Percentiles rank a stretch among this genome's conserved stretches.
These are phyloP conservation scores for Nomada goodeniana DNA, from an alignment of 2,888 invertebrate genomes.

Conservation along the genomic window DNA sequence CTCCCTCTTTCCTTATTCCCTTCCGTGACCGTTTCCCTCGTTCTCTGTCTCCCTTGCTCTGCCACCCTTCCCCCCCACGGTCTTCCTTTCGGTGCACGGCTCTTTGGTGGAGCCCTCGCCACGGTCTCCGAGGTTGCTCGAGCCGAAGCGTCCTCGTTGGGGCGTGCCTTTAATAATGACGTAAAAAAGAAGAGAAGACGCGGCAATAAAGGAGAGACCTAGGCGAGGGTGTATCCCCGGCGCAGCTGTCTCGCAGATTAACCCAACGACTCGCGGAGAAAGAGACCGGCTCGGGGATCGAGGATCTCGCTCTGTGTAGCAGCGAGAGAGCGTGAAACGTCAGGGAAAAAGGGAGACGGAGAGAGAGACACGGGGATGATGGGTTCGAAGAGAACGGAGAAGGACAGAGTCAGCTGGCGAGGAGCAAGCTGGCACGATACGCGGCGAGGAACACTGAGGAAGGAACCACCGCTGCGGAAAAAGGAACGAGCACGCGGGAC, in stretches of 20 bases:
- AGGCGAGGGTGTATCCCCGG: constrained; percentile 69
- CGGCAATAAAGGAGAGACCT: constrained; percentile 71
- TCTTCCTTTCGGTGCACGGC: constrained; percentile 1
- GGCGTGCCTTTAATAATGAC: constrained; percentile 71
- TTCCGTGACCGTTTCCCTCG: background rate
- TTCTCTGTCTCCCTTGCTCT: background rate
- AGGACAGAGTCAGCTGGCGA: background rate
- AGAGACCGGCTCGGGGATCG: background rate
- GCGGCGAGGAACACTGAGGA: background rate
- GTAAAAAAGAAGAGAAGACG: constrained; percentile 71
- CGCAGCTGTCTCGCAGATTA: constrained; percentile 72
- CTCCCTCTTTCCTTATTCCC: too few relatives aligned
- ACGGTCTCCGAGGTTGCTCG: constrained; percentile 30
- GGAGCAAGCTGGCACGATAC: constrained; percentile 21
- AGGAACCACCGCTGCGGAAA: background rate
- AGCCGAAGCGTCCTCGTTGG: constrained; percentile 63
- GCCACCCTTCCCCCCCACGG: background rate
- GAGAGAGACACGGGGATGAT: background rate
- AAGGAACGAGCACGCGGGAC: background rate
- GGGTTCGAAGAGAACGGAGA: background rate
- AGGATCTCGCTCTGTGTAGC: background rate
- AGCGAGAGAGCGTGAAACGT: background rate
- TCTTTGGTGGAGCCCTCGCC: constrained; percentile 11
- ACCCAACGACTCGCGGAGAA: constrained; percentile 67
- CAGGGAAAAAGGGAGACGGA: background rate